Conservation (phyloP, 92 coral and sea anemone species). For the Meandrina meandrites region DNA sequence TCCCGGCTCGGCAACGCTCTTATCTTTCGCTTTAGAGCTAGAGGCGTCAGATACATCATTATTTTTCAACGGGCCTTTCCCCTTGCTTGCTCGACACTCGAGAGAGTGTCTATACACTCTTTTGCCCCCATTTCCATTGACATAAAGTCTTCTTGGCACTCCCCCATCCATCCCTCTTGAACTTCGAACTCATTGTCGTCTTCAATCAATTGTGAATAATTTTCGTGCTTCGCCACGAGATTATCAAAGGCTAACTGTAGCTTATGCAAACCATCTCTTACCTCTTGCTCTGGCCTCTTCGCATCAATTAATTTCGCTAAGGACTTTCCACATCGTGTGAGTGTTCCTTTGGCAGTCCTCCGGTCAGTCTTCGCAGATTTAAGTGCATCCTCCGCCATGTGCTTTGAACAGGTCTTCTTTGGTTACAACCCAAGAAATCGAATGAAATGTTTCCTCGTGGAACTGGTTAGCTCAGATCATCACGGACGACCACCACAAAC, state of each 20-base stretch:
- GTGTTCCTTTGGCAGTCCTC: constrained; percentile 36
- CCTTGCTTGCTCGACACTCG: no score
- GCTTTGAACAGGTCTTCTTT: no score
- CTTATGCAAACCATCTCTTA: constrained; percentile 24
- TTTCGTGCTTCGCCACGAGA: constrained; percentile 33
- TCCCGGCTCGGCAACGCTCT: no score
- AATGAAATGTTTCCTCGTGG: constrained; percentile 18
- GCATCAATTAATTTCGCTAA: not conserved
- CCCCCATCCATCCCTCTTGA: constrained; percentile 29
- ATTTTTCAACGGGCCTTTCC: constrained; percentile 2
- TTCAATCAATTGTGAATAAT: constrained; percentile 20
- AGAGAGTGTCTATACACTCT: not conserved
- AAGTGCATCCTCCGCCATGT: no score
- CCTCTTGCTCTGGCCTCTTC: constrained; percentile 20
- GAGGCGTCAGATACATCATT: not conserved
- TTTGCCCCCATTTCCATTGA: constrained; percentile 9
- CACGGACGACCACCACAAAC: constrained; percentile 27
- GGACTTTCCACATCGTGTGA: constrained; percentile 28
- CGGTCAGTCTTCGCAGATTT: constrained; percentile 21
- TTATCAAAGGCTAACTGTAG: constrained; percentile 32
- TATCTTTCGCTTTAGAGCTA: constrained; percentile 11
- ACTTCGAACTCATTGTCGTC: constrained; percentile 21
- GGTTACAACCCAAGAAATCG: no score
- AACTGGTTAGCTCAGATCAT: constrained; percentile 9
- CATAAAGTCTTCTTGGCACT: constrained; percentile 40